These are phyloP conservation scores for Daboia siamensis DNA, from an alignment of 2,113 vertebrate genomes.

Conservation along the genomic window DNA sequence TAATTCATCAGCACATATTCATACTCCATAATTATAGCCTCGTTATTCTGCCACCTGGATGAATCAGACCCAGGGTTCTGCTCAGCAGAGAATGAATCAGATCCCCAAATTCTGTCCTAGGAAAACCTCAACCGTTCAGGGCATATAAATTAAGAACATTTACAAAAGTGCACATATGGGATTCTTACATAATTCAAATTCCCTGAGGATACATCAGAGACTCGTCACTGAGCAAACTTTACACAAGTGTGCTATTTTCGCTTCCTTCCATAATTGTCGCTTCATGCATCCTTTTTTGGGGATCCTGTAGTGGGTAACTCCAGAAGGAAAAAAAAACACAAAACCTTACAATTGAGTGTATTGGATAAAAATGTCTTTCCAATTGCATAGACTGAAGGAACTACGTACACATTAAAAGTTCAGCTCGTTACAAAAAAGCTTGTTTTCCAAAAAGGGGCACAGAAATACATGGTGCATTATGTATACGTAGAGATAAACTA, in stretches of 20 bases:
- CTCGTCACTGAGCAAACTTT: background rate
- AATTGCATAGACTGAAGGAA: background rate
- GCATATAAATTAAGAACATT: background rate
- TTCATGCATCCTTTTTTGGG: background rate
- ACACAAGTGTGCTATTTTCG: background rate
- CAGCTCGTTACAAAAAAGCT: no score
- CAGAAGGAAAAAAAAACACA: background rate
- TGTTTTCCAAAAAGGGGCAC: no score
- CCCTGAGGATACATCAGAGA: background rate
- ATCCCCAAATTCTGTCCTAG: background rate
- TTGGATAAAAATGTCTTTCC: background rate
- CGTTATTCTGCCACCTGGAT: background rate
- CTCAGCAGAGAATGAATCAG: background rate
- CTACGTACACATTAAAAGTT: no score
- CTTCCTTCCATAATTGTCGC: background rate
- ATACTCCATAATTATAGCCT: background rate
- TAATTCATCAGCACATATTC: background rate
- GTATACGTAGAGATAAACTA: no score
- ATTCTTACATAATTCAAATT: background rate
- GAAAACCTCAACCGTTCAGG: background rate
- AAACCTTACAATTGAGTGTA: background rate
- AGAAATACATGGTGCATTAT: no score
- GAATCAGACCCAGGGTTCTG: background rate
- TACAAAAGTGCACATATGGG: background rate
- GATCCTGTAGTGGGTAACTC: background rate